Conservation (phyloP, 1,140 invertebrate species). For the Drosophila eugracilis region DNA sequence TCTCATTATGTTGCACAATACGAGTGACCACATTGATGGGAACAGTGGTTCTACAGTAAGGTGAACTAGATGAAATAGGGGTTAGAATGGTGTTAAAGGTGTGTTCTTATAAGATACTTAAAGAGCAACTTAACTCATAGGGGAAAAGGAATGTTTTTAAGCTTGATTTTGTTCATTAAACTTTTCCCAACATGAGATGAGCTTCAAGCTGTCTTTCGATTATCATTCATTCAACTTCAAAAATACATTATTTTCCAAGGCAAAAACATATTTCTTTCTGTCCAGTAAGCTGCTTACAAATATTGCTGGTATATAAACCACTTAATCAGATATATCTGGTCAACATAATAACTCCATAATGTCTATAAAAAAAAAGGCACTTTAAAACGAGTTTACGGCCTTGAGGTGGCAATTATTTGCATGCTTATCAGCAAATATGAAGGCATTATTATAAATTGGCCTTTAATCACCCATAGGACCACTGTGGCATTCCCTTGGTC, state of each 20-base stretch:
- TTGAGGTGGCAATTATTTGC: slow-evolving; percentile 19
- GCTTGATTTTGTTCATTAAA: no score
- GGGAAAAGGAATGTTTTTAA: no score
- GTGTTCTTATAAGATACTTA: no score
- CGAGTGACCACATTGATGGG: slow-evolving; percentile 43
- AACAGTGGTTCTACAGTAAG: slow-evolving; percentile 31
- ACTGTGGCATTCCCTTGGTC: slow-evolving; percentile 18
- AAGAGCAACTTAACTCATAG: no score
- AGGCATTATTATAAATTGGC: slow-evolving; percentile 27
- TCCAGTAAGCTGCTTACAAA: background rate
- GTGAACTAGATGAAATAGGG: no score
- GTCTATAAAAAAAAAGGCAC: slow-evolving; percentile 1
- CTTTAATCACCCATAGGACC: slow-evolving; percentile 30
- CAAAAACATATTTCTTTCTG: background rate
- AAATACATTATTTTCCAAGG: no score
- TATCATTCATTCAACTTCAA: no score
- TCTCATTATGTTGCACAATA: slow-evolving; percentile 76
- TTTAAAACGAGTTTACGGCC: background rate
- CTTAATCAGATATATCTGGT: background rate
- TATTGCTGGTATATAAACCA: no score
- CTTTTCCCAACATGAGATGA: no score
- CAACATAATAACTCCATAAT: background rate
- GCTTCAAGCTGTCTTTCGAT: no score
- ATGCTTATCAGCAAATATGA: slow-evolving; percentile 17
- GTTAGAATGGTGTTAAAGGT: no score